Evolutionary conservation across 2,888 invertebrate genomes (phyloP), one percentile per base, ranked within the genome.

Genomic region (Ormyrus rosae): DNA sequence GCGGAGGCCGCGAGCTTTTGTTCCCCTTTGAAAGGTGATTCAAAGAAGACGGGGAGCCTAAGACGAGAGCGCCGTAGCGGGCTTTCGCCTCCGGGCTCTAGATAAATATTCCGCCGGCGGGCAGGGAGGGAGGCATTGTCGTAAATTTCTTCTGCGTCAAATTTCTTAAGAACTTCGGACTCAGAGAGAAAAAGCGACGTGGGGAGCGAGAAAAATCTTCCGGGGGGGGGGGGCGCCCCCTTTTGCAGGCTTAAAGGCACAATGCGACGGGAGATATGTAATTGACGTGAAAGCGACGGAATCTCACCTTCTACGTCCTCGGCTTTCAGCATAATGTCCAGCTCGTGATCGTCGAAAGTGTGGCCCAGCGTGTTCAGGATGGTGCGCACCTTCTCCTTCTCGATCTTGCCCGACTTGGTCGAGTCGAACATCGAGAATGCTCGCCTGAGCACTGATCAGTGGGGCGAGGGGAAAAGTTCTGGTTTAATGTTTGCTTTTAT

Each of bases 371-470:
- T 96, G 90, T 95, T 95, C 69, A 96, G 92, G 85, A 96, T 96
- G 55, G 95, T 95, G 56, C 95, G 92, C 2, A 96, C 95, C 88
- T 96, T 96, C 87, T 95, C 95, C 87, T 95, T 96, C 86, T 96
- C 95, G 80, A 96, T 96, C 85, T 93, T 93, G 53, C 96, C 96
- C 84, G 94, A 93, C 88, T 96, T 96, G 86, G 93, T 93, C 46
- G 95, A 95, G 91, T 96, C 96, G 91, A 96, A 96, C 96, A 96
- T 96, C 88, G 95, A 94, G 92, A 96, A 96, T 34, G 96, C 96
- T 86, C 95, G 93, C 85, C 94, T 93, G 81, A 96, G 93, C 94
- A 96, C 96, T 96, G 87, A 51, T 69, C 7, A n/a, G 51, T 11
- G 50, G 50, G 46, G 5, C n/a, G 13, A 10, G 34, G 34, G 2